Evolutionary conservation across 1,140 invertebrate species (phyloP).

Genomic region (Stegodyphus mimosarum): DNA sequence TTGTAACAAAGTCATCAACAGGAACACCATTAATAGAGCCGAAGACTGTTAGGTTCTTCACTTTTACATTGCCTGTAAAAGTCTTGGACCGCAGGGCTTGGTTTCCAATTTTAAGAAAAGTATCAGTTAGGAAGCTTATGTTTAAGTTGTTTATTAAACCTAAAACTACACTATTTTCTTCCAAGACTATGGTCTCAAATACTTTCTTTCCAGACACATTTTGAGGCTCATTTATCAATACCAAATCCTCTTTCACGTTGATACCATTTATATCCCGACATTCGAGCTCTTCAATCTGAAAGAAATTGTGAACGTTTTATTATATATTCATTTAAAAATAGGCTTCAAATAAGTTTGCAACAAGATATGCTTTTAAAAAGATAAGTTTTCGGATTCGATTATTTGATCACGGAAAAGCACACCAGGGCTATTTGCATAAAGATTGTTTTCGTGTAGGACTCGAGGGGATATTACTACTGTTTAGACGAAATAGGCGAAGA

Average conservation of each 20-base stretch:
- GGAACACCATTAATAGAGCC: conserved; percentile 45
- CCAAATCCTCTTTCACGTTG: conserved; percentile 43
- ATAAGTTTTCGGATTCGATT: no score
- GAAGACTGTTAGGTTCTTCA: conserved; percentile 17
- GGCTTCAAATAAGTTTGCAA: background rate
- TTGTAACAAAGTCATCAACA: conserved; percentile 48
- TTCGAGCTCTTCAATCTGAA: conserved; percentile 36
- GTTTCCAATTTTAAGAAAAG: conserved; percentile 37
- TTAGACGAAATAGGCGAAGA: no score
- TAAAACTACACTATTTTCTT: conserved; percentile 26
- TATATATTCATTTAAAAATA: no score
- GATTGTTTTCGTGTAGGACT: no score
- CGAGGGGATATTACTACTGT: no score
- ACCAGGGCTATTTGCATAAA: no score
- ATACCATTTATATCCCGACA: conserved; percentile 52
- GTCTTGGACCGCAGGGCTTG: conserved; percentile 34
- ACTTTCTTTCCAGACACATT: conserved; percentile 31
- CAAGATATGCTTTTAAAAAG: background rate
- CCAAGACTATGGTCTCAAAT: conserved; percentile 32
- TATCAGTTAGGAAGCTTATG: conserved; percentile 44
- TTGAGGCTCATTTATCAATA: conserved; percentile 34
- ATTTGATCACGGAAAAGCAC: no score
- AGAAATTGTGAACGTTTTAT: background rate
- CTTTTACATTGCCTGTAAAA: conserved; percentile 27
- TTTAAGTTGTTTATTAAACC: conserved; percentile 34